Base-by-base conservation (phyloP, 92 coral and sea anemone species). In the Hydrozoanthus gracilis region DNA sequence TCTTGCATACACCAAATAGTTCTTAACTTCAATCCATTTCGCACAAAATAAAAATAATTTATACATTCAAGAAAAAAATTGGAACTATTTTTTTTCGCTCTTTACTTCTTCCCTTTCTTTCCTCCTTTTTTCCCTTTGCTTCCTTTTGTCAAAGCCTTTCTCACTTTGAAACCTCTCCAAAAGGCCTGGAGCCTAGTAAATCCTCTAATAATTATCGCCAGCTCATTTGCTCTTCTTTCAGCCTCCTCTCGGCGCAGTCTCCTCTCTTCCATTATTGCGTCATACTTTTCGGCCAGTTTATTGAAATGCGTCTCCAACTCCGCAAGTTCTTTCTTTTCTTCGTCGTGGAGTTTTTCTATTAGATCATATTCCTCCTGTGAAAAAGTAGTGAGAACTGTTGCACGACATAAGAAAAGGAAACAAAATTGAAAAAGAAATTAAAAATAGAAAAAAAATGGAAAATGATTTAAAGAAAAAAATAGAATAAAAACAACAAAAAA, bases 221-320 rank as follows among this genome's bases (percentile, higher is more conserved):
- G 82, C 68, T 93, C 94, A 69, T 89, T 88, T 52, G 68, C 82
- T 68, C 84, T 82, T 48, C 87, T 70, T 67, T 84, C 94, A 13
- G 89, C 95, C 4, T 91, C 98, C 76, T 95, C 99, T 49, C 64
- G 93, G 4, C 90, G 88, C 66, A 91, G 90, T 35, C 95, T 85
- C 49, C 95, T 86, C 85, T 95, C 94, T 84, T 96, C 98, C 72
- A 96, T 82, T 62, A 96, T 96, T 61, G 91, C 98, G 51, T 90
- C 82, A 87, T 95, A 96, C 56, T 92, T 90, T 47, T 88, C 87
- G 72, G 93, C 95, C 76, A 96, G 78, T 58, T 87, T 64, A 54
- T 91, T 83, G 51, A 96, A 95, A 18, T 90, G 98, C 7, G 75
- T 70, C 50, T 94, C 93, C 6, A 96, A 88, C 14, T 92, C 92